Evolutionary conservation across 2,797 vertebrate genomes (phyloP).

Genomic region (Myotis pilosus): DNA sequence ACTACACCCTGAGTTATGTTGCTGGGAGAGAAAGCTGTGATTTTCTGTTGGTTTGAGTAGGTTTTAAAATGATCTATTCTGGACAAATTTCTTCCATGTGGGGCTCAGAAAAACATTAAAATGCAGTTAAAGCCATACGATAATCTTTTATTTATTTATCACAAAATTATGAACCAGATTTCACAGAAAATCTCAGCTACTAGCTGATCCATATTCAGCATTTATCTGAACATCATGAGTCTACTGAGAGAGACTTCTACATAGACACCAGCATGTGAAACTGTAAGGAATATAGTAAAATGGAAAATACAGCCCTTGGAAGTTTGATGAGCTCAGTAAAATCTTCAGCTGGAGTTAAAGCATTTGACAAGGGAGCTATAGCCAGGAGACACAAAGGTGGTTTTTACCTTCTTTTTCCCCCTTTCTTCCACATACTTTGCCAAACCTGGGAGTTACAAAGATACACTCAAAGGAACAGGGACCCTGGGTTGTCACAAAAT

Average conservation of each 20-base stretch:
- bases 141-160: conserved; percentile 17
- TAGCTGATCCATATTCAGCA: background rate
- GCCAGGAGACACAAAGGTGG: background rate
- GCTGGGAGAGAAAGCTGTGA: background rate
- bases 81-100: background rate
- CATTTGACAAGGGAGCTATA: background rate
- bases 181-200: conserved; percentile 10
- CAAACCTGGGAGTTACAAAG: background rate
- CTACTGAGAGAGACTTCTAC: background rate
- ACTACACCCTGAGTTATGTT: background rate
- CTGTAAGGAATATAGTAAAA: background rate
- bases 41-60: background rate
- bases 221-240: background rate
- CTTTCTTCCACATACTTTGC: background rate
- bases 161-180: conserved; percentile 3
- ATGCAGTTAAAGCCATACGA: background rate
- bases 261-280: background rate
- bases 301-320: background rate
- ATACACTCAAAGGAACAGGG: background rate
- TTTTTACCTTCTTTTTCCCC: background rate
- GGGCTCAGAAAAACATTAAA: background rate
- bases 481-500: background rate
- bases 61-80: background rate
- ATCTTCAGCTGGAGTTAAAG: background rate
- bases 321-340: background rate